Evolutionary conservation across 1,140 invertebrate genomes (phyloP).

Genomic region (Adoxophyes honmai): DNA sequence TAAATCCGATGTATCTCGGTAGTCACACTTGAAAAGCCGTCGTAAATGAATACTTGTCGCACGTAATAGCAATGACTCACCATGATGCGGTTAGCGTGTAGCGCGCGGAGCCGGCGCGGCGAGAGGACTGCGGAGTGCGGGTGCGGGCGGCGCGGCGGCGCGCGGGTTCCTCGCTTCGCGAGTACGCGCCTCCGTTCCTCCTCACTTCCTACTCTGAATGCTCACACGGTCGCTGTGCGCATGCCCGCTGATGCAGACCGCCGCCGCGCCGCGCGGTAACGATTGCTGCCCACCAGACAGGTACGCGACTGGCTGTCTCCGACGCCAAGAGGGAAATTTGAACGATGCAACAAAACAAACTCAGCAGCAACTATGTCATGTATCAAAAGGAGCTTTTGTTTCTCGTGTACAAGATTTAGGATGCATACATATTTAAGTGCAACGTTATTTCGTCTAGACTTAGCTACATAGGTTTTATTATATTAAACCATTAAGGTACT

Average conservation of each 20-base stretch:
- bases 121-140: constrained; percentile 68
- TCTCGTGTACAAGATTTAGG: not conserved
- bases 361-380: constrained; percentile 36
- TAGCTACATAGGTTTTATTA: too few species aligned
- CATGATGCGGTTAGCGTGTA: constrained; percentile 68
- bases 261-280: constrained; percentile 55
- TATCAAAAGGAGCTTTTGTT: constrained; percentile 5
- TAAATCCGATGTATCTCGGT: constrained; percentile 12
- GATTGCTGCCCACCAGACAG: constrained; percentile 61
- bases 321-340: constrained; percentile 60
- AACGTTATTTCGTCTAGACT: constrained; percentile 14
- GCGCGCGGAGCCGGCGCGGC: constrained; percentile 64
- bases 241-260: constrained; percentile 68
- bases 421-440: constrained; percentile 31
- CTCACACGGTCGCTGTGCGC: constrained; percentile 45
- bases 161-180: constrained; percentile 28
- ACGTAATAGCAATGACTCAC: constrained; percentile 67
- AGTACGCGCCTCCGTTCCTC: constrained; percentile 44
- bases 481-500: too few species aligned
- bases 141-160: constrained; percentile 48
- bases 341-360: constrained; percentile 56
- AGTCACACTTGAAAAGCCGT: constrained; percentile 44
- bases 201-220: constrained; percentile 56
- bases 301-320: constrained; percentile 69
- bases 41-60: constrained; percentile 65